phyloP scores from a whole-genome alignment of 2,888 invertebrate species.

The Disparrhopalites patrizii region DNA sequence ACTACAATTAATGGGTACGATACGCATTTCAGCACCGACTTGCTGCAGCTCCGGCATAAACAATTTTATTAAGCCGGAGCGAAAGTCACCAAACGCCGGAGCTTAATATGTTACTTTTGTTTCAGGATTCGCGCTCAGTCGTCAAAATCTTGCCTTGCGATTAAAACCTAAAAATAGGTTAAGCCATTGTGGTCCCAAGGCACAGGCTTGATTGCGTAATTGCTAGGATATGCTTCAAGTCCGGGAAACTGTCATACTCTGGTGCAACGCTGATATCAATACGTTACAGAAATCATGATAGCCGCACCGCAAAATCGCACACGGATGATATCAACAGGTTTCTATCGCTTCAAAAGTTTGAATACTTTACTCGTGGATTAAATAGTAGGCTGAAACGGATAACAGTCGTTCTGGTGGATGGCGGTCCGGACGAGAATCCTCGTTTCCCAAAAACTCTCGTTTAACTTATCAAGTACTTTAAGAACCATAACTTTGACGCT shows the following conservation, averaged over 20 bases:
- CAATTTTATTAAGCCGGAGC: no score
- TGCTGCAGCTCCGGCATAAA: no score
- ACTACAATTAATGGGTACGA: no score
- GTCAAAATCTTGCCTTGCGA: slow-evolving; percentile 6
- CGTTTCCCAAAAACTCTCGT: slow-evolving; percentile 38
- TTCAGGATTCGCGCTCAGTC: slow-evolving; percentile 16
- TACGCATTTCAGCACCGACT: no score
- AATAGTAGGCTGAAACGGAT: slow-evolving; percentile 48
- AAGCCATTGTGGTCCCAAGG: slow-evolving; percentile 49
- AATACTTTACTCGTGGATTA: slow-evolving; percentile 44
- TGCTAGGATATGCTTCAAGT: slow-evolving; percentile 7
- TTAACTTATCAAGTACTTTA: slow-evolving; percentile 31
- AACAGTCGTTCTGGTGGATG: slow-evolving; percentile 48
- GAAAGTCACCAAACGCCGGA: no score
- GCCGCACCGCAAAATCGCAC: slow-evolving; percentile 48
- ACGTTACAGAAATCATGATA: slow-evolving; percentile 49
- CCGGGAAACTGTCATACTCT: slow-evolving; percentile 49
- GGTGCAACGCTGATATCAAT: slow-evolving; percentile 53
- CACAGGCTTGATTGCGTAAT: slow-evolving; percentile 50
- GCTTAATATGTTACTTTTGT: no score
- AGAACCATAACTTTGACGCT: slow-evolving; percentile 10
- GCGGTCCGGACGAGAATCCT: slow-evolving; percentile 46
- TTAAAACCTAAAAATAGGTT: slow-evolving; percentile 7
- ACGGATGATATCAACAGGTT: slow-evolving; percentile 48
- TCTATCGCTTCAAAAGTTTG: slow-evolving; percentile 34